Base-by-base conservation (phyloP, 2,113 vertebrate species). In the Carassius gibelio region DNA sequence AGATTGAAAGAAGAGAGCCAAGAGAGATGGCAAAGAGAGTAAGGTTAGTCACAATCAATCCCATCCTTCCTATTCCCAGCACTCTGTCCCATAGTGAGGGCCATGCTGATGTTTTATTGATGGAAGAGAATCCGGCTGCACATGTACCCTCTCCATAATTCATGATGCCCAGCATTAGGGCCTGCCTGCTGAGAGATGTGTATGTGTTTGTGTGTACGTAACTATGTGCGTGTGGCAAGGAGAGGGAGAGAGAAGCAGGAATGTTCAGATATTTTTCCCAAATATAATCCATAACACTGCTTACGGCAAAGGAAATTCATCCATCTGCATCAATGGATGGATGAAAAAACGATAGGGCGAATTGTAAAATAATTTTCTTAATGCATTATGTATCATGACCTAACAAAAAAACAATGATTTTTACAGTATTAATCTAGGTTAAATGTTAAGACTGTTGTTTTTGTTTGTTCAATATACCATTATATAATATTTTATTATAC, bases 71-170 rank as follows among this genome's bases (percentile, higher is more conserved):
- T 72, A 64, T 82, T 88, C 85, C 75, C 84, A 72, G 75, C 88
- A 81, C 90, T 90, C 88, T 86, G 91, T 93, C 89, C 87, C 88
- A 90, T 88, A 86, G 84, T 81, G 86, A 86, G 88, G 88, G 82
- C 87, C 82, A 86, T 80, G 88, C 88, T 91, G 89, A 93, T 94
- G 91, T 91, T 93, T 95, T 93, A 95, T 94, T 94, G 90, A 94
- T 94, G 91, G 88, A 78, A 85, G 86, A 86, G 88, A 93, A 89
- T 91, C 90, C 91, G 90, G 90, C 93, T 92, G 93, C 92, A 94
- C 91, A 92, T 88, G 92, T 92, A 92, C 84, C 90, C 87, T 93
- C 89, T 94, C 89, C 91, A 94, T 95, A 94, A 94, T 94, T 94
- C 93, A 95, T 94, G 90, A 86, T 55, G 84, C 88, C 82, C 78